Evolutionary conservation across 2,888 invertebrate species (phyloP), one percentile per base, ranked within the genome.

Genomic region (Hydraecia micacea): DNA sequence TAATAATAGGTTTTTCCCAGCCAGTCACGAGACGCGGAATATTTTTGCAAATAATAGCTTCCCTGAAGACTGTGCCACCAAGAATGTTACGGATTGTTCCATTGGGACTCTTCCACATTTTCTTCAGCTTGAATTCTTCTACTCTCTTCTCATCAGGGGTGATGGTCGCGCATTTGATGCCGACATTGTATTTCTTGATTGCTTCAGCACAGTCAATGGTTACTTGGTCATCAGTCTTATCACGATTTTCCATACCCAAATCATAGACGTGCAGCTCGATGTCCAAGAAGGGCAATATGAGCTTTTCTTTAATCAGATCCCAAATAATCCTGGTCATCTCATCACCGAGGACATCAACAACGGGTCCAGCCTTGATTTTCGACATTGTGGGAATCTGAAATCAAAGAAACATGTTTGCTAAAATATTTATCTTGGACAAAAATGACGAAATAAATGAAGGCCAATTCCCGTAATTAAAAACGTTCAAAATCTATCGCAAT

Each of bases 131-230:
- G 92, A 99, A 98, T 94, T 99, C 99, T 95, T 99, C 98, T 0
- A 99, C 99, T 93, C 99, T 97, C 60, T 98, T 98, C 95, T 99
- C 99, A 94, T 99, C 99, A 2, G 99, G 99, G 0, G 99, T 99
- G 86, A 99, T 99, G 5, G 99, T 99, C 42, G 99, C 99, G 96
- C 99, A 99, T 95, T 99, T 99, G 87, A 99, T 99, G 65, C 99
- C 99, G 73, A 99, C 99, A 95, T 99, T 99, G 97, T 99, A 99
- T 93, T 99, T 99, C 94, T 99, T 98, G 77, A 99, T 98, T 25
- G 99, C 99, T 94, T 99, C 98, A 13, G 99, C 99, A 94, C 99
- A 99, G 88, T 99, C 99, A 85, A 99, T 97, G 0, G 99, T 99
- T 5, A 99, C 99, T 96, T 99, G 98, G 93, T 99, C 99, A 80